Conservation (phyloP, 2,113 vertebrate species). For the Pandion haliaetus region DNA sequence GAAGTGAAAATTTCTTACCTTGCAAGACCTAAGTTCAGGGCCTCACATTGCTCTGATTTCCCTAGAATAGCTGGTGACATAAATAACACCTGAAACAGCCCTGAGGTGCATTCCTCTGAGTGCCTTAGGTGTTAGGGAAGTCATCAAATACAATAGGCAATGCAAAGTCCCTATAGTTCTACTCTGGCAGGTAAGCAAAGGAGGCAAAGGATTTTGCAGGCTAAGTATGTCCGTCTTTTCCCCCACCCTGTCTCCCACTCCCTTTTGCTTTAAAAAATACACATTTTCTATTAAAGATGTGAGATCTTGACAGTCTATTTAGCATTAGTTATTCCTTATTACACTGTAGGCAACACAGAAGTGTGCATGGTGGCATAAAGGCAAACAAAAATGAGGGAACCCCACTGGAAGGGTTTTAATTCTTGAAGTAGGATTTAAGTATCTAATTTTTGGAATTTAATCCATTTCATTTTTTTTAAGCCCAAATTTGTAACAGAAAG, state of each 20-base stretch:
- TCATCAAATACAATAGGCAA: neutral
- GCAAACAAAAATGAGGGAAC: neutral
- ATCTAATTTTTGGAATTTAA: neutral
- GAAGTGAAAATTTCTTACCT: neutral
- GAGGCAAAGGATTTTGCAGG: neutral
- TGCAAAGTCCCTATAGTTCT: neutral
- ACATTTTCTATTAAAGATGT: neutral
- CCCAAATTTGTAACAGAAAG: neutral
- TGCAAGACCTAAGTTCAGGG: neutral
- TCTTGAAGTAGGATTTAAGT: neutral
- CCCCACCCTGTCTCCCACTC: neutral
- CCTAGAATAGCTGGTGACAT: neutral
- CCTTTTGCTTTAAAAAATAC: neutral
- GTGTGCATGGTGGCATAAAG: neutral
- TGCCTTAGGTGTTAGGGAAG: neutral
- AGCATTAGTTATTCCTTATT: neutral
- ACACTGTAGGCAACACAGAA: neutral
- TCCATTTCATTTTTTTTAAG: neutral
- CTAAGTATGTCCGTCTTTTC: neutral
- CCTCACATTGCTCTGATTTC: neutral
- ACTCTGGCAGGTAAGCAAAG: neutral
- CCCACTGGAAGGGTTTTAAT: neutral
- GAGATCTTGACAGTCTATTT: neutral
- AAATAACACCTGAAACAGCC: slow-evolving; percentile 27
- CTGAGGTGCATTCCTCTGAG: neutral